A percentile compares a stretch with the other conserved stretches of the same genome.
These are phyloP conservation scores for Corynorhinus townsendii DNA, from an alignment of 2,113 vertebrate species.

Conservation along the genomic window DNA sequence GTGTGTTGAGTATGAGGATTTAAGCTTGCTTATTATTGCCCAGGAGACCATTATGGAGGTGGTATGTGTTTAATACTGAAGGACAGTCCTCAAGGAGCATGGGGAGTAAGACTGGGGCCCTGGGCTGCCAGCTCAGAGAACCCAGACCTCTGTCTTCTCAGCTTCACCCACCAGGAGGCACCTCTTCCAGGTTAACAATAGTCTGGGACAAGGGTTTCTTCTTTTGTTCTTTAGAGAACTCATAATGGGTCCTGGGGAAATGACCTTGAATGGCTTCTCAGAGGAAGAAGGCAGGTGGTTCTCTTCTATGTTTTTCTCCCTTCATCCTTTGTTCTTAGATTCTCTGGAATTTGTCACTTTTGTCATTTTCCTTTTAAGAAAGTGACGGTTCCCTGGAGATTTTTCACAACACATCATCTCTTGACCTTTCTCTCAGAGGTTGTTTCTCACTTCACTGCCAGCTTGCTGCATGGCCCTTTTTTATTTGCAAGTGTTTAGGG, in stretches of 20 bases:
- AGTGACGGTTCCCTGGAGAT: conserved; percentile 50
- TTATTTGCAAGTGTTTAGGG: conserved; percentile 38
- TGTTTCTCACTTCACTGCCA: conserved; percentile 47
- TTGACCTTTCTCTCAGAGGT: conserved; percentile 63
- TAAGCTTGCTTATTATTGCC: neutral
- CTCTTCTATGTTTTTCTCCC: neutral
- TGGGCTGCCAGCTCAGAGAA: neutral
- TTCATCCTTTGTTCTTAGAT: conserved; percentile 26
- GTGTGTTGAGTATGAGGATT: neutral
- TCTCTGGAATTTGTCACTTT: conserved; percentile 55
- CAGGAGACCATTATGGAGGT: neutral
- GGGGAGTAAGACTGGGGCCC: neutral
- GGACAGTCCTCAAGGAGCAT: neutral
- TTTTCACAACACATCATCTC: conserved; percentile 42
- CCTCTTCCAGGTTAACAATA: neutral
- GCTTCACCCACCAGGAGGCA: neutral
- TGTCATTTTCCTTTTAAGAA: conserved; percentile 55
- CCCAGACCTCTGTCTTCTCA: neutral
- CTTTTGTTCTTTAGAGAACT: neutral
- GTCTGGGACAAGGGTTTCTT: neutral
- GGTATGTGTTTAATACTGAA: conserved; percentile 7
- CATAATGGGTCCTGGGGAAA: neutral
- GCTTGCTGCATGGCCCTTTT: conserved; percentile 4
- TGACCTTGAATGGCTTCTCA: conserved; percentile 29
- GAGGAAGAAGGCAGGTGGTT: neutral